Conservation (phyloP, 2,113 vertebrate species). For the Rhizomys pruinosus region DNA sequence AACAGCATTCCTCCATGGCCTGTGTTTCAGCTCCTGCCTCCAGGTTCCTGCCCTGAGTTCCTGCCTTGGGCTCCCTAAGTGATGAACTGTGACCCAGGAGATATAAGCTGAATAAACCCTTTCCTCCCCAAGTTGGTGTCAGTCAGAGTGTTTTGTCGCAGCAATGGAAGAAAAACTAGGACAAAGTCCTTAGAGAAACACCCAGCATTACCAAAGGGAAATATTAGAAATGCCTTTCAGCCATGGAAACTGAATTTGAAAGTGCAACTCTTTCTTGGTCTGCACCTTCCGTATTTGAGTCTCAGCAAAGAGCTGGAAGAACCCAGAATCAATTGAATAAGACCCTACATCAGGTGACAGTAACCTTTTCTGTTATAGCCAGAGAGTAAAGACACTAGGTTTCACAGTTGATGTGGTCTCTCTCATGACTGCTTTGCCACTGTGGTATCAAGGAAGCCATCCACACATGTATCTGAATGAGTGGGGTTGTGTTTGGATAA, state of each 20-base stretch:
- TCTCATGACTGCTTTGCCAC: neutral
- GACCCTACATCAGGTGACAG: neutral
- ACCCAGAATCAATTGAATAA: neutral
- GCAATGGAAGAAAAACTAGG: no score
- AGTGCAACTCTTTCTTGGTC: constrained; percentile 22
- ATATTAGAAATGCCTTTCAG: constrained; percentile 61
- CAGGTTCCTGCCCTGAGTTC: no score
- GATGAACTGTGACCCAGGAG: no score
- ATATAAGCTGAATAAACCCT: no score
- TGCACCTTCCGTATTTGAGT: constrained; percentile 18
- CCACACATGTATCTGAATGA: neutral
- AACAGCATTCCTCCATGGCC: no score
- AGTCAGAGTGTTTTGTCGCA: no score
- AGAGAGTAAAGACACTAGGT: neutral
- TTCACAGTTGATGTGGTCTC: neutral
- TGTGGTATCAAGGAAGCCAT: neutral
- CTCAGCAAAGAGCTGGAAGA: neutral
- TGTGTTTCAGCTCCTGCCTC: no score
- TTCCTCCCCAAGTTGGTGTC: no score
- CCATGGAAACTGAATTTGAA: constrained; percentile 48
- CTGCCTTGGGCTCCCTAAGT: no score
- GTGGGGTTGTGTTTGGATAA: neutral
- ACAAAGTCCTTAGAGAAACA: constrained; percentile 52
- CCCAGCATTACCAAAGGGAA: constrained; percentile 54
- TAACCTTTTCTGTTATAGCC: neutral